phyloP scores from a whole-genome alignment of 2,113 vertebrate genomes.

The Indicator indicator region DNA sequence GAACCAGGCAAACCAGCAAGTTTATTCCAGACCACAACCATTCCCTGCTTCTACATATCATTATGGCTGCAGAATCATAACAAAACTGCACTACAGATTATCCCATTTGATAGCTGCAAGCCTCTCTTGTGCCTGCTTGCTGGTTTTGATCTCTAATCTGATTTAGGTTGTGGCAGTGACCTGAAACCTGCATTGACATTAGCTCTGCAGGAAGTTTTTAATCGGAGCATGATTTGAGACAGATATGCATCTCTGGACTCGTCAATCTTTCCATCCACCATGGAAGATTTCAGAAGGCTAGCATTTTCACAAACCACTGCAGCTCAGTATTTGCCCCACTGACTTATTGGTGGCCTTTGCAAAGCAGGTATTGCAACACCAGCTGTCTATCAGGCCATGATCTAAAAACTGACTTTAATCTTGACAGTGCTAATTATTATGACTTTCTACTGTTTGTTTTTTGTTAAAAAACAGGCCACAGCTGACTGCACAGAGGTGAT shows the following conservation, averaged over 20 bases:
- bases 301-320: background rate
- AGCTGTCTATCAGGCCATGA: background rate
- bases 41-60: background rate
- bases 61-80: background rate
- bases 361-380: background rate
- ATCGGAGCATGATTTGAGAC: background rate
- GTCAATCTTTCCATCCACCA: constrained; percentile 23
- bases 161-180: constrained; percentile 35
- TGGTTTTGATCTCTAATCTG: constrained; percentile 33
- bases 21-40: constrained; percentile 19
- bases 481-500: background rate
- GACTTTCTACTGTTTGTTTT: background rate
- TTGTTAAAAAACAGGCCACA: background rate
- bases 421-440: background rate
- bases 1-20: constrained; percentile 19
- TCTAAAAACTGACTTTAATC: constrained; percentile 12
- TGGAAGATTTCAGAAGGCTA: background rate
- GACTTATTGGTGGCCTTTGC: background rate
- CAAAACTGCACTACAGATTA: constrained; percentile 24
- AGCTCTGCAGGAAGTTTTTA: constrained; percentile 57
- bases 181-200: constrained; percentile 17
- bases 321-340: background rate
- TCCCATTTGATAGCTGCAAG: constrained; percentile 27
- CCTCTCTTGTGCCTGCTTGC: background rate
- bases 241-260: constrained; percentile 29